phyloP scores from a whole-genome alignment of 2,888 invertebrate species.

The Parnassius orleans region DNA sequence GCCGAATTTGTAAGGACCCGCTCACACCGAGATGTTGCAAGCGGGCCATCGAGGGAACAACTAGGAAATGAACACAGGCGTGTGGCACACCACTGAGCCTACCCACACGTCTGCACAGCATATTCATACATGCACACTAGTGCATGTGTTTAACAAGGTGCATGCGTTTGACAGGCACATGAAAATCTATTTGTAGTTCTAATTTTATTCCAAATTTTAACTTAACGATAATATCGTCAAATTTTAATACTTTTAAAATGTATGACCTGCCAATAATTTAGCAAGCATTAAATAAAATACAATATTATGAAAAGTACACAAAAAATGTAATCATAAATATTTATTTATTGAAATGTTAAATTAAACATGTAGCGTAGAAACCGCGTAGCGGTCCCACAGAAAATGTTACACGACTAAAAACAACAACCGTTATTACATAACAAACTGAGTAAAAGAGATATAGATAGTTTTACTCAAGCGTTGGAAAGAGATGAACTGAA shows the following conservation, averaged over 20 bases:
- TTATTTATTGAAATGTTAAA: conserved; percentile 39
- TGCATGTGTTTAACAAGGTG: conserved; percentile 42
- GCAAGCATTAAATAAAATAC: too few relatives aligned
- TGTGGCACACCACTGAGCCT: conserved; percentile 49
- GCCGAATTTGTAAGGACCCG: conserved; percentile 72
- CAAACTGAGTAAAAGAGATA: conserved; percentile 60
- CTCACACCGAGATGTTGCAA: conserved; percentile 74
- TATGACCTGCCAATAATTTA: too few relatives aligned
- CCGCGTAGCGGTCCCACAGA: conserved; percentile 62
- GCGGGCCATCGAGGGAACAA: conserved; percentile 75
- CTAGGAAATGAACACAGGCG: conserved; percentile 74
- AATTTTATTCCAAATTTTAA: conserved; percentile 30
- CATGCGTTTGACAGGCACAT: conserved; percentile 66
- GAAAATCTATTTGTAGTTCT: conserved; percentile 64
- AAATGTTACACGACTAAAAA: conserved; percentile 75
- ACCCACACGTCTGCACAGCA: conserved; percentile 40
- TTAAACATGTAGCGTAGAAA: conserved; percentile 44
- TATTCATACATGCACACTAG: conserved; percentile 43
- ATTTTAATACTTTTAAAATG: too few relatives aligned
- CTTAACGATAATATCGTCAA: too few relatives aligned
- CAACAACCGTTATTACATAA: conserved; percentile 80
- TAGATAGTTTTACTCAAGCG: conserved; percentile 37
- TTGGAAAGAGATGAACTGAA: conserved; percentile 58
- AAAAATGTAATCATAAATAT: background rate
- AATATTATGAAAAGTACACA: background rate